phyloP scores from a whole-genome alignment of 1,140 invertebrate genomes.

The Acromyrmex charruanus region DNA sequence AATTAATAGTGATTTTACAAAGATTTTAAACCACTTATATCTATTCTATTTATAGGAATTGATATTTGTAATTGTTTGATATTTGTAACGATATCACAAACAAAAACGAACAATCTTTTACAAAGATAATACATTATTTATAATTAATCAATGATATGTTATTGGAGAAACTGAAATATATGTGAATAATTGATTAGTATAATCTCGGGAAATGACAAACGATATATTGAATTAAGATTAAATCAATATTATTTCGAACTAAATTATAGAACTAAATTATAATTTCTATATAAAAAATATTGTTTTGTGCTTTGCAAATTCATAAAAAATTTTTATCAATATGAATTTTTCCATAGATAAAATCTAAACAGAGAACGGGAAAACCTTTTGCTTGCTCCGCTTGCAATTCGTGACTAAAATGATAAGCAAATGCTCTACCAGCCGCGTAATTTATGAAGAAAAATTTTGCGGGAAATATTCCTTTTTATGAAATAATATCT shows the following conservation, averaged over 20 bases:
- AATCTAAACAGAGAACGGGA: neutral
- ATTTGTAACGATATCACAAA: neutral
- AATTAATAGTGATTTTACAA: neutral
- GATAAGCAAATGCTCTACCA: slow-evolving; percentile 25
- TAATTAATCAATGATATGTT: neutral
- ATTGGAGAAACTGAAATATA: neutral
- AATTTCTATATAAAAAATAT: neutral
- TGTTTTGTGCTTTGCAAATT: neutral
- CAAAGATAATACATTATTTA: neutral
- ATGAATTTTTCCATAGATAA: neutral
- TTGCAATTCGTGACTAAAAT: slow-evolving; percentile 38
- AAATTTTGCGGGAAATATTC: slow-evolving; percentile 16
- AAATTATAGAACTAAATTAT: neutral
- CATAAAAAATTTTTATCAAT: neutral
- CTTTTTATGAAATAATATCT: neutral
- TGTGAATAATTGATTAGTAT: neutral
- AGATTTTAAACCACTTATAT: neutral
- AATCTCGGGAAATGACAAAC: neutral
- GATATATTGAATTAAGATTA: neutral
- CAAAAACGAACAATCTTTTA: neutral
- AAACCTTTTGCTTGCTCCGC: neutral
- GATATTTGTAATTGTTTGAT: neutral
- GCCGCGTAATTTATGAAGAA: slow-evolving; percentile 14
- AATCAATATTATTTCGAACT: neutral
- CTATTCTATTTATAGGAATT: neutral